Base-by-base conservation (phyloP, 30 jellyfish, hydroid and myxozoan species). In the Aurelia aurita complex sp. Pacific region DNA sequence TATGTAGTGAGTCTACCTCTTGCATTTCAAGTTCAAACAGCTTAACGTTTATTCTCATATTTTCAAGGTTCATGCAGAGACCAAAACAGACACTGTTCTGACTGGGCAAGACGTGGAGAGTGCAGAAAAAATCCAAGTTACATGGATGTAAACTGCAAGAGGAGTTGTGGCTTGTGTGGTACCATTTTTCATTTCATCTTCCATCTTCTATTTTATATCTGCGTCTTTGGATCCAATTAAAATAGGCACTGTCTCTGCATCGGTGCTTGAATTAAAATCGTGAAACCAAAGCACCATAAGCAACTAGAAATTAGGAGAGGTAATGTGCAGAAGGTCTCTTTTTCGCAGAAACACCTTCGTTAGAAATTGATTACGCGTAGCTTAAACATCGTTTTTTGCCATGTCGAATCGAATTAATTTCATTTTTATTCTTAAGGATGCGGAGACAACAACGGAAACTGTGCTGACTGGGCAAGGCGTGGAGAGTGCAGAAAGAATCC, bases 401-500 rank as follows among this genome's bases (percentile, higher is more conserved):
- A n/a, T n/a, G n/a, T n/a, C n/a, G n/a, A n/a, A 40, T 17, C 5
- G 23, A 7, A 34, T 10, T 17, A 5, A 64, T 16, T 40, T 40
- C 1, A 1, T 17, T 18, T 66, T 18, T 10, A 66, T 66, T n/a
- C 7, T 66, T 66, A 46, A 18, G 52, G 52, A 16, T 52, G 91
- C 46, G 65, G 33, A 46, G 87, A 80, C 43, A 67, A 67, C 36
- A 7, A 80, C 18, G 12, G 50, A 10, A 1, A 19, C 46, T 80
- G 89, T 42, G 17, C 70, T 11, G 42, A 67, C 59, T 80, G 89
- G 89, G 83, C 83, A 18, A 57, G 83, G n/a, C 52, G 50, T 5
- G 83, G 89, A 10, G 89, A 80, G 67, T 80, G 89, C 89, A 1
- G 50, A 51, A 64, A 67, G 29, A 80, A 80, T n/a, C 84, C 89